phyloP scores from a whole-genome alignment of 2,888 invertebrate species.

The Ceratothoa steindachneri region DNA sequence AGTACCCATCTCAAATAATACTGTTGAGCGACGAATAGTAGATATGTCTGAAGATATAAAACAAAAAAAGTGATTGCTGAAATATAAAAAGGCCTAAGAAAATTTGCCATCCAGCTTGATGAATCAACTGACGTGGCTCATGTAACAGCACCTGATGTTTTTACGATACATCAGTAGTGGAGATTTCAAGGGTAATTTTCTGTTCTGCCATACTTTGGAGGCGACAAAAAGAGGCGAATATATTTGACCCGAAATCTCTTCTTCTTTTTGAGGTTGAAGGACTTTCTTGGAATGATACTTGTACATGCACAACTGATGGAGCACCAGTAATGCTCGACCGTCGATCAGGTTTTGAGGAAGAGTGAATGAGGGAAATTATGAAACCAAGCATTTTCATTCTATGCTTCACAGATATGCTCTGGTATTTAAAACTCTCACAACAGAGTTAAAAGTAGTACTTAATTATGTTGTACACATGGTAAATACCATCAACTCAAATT shows the following conservation, averaged over 20 bases:
- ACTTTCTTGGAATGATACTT: too few species aligned
- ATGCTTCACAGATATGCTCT: slow-evolving; percentile 7
- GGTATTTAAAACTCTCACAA: neutral
- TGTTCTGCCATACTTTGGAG: neutral
- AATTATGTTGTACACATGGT: neutral
- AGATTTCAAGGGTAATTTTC: neutral
- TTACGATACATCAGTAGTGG: neutral
- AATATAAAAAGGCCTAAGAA: neutral
- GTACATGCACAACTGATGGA: too few species aligned
- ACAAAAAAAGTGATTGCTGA: neutral
- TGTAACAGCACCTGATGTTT: neutral
- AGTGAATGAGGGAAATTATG: slow-evolving; percentile 5
- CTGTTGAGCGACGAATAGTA: neutral
- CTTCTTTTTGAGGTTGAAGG: slow-evolving; percentile 11
- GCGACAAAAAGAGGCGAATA: slow-evolving; percentile 5
- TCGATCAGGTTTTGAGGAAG: slow-evolving; percentile 7
- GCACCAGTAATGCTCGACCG: too few species aligned
- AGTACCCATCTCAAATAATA: neutral
- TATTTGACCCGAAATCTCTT: neutral
- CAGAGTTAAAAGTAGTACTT: too few species aligned
- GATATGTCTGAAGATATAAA: neutral
- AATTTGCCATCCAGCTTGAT: neutral
- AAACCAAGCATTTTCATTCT: slow-evolving; percentile 4
- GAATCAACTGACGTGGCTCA: neutral
- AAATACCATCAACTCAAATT: neutral